Evolutionary conservation across 2,888 invertebrate genomes (phyloP), one percentile per base, ranked within the genome.

Genomic region (Branchipolynoe longqiensis): DNA sequence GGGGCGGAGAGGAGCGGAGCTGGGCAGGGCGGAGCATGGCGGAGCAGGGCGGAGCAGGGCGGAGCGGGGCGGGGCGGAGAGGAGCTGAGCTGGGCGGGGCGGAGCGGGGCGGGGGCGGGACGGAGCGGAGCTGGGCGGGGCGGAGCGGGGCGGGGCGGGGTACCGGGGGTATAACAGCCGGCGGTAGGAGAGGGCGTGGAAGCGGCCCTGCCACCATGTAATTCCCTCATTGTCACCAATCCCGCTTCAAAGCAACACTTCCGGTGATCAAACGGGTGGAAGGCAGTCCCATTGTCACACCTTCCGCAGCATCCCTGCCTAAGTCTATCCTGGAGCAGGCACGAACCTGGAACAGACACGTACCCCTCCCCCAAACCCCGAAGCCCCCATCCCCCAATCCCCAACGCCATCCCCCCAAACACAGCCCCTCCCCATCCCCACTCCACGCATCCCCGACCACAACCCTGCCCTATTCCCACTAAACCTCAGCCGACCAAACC

Each of bases 261-360:
- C 14, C 14, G 14, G 8, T 36, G 33, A 69, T 69, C 69, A 69
- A 69, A 69, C 38, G 69, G 22, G 33, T 33, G 69, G 69, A 38
- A n/a, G n/a, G n/a, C n/a, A n/a, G n/a, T 38, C 38, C 38, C 69
- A 69, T 69, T 69, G 69, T 69, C 69, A 69, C 38, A n/a, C n/a
- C n/a, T n/a, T n/a, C n/a, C n/a, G n/a, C n/a, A n/a, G n/a, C n/a
- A n/a, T n/a, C n/a, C n/a, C n/a, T n/a, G n/a, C n/a, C n/a, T n/a
- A n/a, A n/a, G n/a, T n/a, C n/a, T n/a, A n/a, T n/a, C n/a, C n/a
- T n/a, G n/a, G n/a, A n/a, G n/a, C n/a, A n/a, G 36, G 38, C n/a
- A 14, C 12, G 69, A 38, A 0, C 62, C 69, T 69, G 14, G 22
- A 38, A 69, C 33, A 38, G 8, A 0, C 36, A 38, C 25, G 69